Evolutionary conservation across 2,888 invertebrate species (phyloP).

Genomic region (Malthinus seriepunctatus): DNA sequence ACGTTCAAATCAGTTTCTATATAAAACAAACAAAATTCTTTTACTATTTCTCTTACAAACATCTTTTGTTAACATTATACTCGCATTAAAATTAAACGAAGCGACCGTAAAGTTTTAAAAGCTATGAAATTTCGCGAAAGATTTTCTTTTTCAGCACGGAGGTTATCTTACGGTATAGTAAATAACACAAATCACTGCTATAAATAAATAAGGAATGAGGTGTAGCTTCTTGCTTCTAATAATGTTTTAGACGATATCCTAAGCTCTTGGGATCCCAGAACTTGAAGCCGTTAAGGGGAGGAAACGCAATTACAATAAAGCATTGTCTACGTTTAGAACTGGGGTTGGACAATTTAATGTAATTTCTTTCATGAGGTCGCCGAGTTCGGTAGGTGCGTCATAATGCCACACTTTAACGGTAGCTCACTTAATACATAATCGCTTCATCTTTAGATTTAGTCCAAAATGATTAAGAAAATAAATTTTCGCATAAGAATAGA

Average conservation of each 20-base stretch:
- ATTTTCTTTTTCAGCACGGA: neutral
- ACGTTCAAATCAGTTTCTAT: conserved; percentile 20
- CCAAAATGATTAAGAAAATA: conserved; percentile 4
- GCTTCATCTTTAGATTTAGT: conserved; percentile 11
- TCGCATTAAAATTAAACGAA: neutral
- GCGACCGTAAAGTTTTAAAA: conserved; percentile 1
- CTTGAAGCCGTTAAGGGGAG: conserved; percentile 46
- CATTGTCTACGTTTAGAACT: conserved; percentile 44
- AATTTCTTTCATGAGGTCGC: conserved; percentile 46
- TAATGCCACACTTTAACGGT: conserved; percentile 24
- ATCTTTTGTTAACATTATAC: too few species aligned
- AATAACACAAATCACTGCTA: conserved; percentile 38
- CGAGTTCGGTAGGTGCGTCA: conserved; percentile 29
- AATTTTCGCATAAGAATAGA: neutral
- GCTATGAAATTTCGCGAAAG: neutral
- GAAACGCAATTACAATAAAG: conserved; percentile 52
- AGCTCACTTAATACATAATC: conserved; percentile 18
- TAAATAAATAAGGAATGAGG: conserved; percentile 50
- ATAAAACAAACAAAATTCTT: neutral
- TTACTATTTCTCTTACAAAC: too few species aligned
- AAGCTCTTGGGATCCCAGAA: conserved; percentile 45
- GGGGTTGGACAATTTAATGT: conserved; percentile 48
- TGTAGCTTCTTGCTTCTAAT: conserved; percentile 44
- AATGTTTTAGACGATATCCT: conserved; percentile 49
- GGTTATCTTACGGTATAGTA: neutral